Conservation (phyloP, 64 coral and sea anemone species). For the Anthopleura sola region DNA sequence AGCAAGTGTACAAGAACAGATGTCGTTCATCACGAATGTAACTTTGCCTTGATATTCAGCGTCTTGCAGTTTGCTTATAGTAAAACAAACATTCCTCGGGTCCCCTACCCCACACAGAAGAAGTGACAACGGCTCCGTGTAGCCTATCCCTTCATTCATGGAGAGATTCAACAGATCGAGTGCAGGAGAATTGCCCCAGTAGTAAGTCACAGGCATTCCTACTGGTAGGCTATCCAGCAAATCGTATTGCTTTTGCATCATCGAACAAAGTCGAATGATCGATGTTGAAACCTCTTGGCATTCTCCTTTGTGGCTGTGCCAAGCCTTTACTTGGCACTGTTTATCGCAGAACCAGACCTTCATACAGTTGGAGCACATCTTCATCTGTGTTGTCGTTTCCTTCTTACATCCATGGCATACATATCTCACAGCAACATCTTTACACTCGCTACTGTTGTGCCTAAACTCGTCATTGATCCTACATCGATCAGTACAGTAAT, state of each 20-base stretch:
- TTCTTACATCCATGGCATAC: conserved; percentile 28
- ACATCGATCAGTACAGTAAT: conserved; percentile 57
- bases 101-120: conserved; percentile 59
- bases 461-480: conserved; percentile 37
- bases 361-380: conserved; percentile 32
- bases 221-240: background rate
- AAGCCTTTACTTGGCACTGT: conserved; percentile 23
- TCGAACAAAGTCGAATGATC: background rate
- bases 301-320: conserved; percentile 14
- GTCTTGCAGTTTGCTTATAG: conserved; percentile 31
- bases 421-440: conserved; percentile 13
- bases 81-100: conserved; percentile 30
- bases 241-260: background rate
- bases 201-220: background rate
- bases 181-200: conserved; percentile 55
- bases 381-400: background rate
- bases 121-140: conserved; percentile 18
- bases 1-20: conserved; percentile 44
- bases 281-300: conserved; percentile 15
- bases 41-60: conserved; percentile 21
- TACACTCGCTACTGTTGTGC: conserved; percentile 51
- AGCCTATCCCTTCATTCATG: conserved; percentile 40
- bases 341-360: conserved; percentile 40
- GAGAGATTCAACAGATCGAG: conserved; percentile 35
- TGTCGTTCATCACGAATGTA: conserved; percentile 57